phyloP scores from a whole-genome alignment of 2,888 invertebrate genomes.

The Temnothorax unifasciatus region DNA sequence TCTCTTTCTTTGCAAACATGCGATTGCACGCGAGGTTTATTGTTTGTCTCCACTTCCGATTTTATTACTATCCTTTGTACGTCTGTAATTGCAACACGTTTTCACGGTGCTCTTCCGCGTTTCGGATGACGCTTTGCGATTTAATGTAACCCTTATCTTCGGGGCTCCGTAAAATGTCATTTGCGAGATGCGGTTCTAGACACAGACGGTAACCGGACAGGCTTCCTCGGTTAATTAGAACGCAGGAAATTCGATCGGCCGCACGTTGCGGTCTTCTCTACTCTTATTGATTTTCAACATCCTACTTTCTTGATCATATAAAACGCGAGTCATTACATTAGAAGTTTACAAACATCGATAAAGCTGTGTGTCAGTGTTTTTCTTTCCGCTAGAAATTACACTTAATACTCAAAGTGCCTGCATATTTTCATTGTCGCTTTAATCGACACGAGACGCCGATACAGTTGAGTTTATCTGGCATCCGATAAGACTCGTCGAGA shows the following conservation, averaged over 20 bases:
- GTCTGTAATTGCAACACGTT: neutral
- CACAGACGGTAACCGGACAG: neutral
- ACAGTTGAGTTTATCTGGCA: slow-evolving; percentile 2
- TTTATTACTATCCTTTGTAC: neutral
- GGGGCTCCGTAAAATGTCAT: neutral
- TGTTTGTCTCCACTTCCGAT: slow-evolving; percentile 14
- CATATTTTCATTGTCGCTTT: neutral
- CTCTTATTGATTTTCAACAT: slow-evolving; percentile 1
- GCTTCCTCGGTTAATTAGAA: slow-evolving; percentile 46
- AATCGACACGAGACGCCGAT: neutral
- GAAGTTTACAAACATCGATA: neutral
- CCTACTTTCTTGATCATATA: neutral
- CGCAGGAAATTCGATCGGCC: slow-evolving; percentile 24
- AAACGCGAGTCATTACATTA: neutral
- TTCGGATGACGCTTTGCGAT: neutral
- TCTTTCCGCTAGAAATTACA: neutral
- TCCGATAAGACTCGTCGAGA: neutral
- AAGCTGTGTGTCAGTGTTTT: neutral
- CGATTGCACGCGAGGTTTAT: neutral
- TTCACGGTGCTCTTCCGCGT: neutral
- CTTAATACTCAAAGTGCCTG: neutral
- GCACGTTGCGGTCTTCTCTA: slow-evolving; percentile 12
- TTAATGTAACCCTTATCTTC: neutral
- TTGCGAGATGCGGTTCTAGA: neutral
- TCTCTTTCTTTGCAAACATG: slow-evolving; percentile 18